phyloP scores from a whole-genome alignment of 2,113 vertebrate species.

The Alosa alosa region DNA sequence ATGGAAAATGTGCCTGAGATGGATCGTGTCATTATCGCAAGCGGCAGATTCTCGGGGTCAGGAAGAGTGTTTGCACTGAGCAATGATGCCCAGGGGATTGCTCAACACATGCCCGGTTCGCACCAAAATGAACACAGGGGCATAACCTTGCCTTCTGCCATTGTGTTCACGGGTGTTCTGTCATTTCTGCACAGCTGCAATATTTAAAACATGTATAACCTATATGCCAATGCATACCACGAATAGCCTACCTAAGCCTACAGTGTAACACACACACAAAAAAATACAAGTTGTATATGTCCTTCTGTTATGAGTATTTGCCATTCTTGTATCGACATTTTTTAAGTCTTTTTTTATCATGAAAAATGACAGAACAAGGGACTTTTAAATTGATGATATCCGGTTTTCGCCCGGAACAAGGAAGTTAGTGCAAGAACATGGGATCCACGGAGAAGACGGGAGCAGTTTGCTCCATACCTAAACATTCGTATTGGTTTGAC shows the following conservation, averaged over 20 bases:
- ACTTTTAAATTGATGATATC: not conserved
- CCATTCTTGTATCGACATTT: not conserved
- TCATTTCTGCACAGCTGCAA: not conserved
- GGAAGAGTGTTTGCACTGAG: constrained; percentile 18
- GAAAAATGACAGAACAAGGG: not conserved
- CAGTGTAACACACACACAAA: too few species aligned
- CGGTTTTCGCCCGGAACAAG: constrained; percentile 42
- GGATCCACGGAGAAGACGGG: constrained; percentile 7
- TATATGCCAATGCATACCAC: too few species aligned
- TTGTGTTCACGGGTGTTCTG: not conserved
- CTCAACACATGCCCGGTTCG: not conserved
- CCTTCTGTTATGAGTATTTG: not conserved
- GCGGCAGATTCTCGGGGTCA: constrained; percentile 58
- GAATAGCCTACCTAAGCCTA: too few species aligned
- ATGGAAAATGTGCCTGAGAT: constrained; percentile 69
- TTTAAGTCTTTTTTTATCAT: not conserved
- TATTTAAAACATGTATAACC: not conserved
- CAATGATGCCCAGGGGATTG: constrained; percentile 18
- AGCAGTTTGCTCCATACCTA: constrained; percentile 52
- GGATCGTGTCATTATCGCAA: constrained; percentile 71
- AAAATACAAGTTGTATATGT: not conserved
- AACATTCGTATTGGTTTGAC: constrained; percentile 89
- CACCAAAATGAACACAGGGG: constrained; percentile 6
- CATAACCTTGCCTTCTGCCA: not conserved
- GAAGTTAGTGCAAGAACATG: constrained; percentile 32